phyloP scores from a whole-genome alignment of 2,888 invertebrate species.

The Hemaris fuciformis region DNA sequence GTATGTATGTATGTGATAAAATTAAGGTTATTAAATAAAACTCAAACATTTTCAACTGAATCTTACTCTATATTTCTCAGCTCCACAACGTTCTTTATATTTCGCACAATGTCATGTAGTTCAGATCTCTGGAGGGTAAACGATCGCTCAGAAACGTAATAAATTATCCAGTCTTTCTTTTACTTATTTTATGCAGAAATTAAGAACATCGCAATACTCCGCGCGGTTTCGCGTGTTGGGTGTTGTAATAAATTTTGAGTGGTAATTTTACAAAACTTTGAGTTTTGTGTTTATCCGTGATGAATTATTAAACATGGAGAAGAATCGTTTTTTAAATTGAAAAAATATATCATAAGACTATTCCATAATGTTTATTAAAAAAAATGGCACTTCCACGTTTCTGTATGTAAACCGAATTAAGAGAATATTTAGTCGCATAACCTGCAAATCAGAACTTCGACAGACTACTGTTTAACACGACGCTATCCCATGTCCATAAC shows the following conservation, averaged over 20 bases:
- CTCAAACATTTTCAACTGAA: neutral
- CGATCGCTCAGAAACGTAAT: neutral
- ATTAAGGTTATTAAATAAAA: neutral
- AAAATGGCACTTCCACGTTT: no score
- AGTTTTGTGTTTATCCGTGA: no score
- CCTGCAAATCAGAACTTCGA: no score
- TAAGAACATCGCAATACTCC: neutral
- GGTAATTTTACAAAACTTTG: neutral
- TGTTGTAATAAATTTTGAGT: neutral
- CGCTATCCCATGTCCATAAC: no score
- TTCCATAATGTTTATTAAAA: no score
- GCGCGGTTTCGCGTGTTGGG: neutral
- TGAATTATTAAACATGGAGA: no score
- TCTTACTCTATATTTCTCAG: neutral
- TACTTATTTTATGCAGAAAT: neutral
- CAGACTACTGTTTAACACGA: no score
- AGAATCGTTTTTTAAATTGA: no score
- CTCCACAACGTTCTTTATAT: neutral
- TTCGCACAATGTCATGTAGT: constrained; percentile 6
- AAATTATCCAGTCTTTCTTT: neutral
- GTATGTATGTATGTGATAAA: no score
- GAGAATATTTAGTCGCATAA: no score
- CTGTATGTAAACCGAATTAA: no score
- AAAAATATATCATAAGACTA: no score
- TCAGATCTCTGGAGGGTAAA: neutral